Conservation (phyloP, 2,113 vertebrate species). For the Fukomys damarensis region DNA sequence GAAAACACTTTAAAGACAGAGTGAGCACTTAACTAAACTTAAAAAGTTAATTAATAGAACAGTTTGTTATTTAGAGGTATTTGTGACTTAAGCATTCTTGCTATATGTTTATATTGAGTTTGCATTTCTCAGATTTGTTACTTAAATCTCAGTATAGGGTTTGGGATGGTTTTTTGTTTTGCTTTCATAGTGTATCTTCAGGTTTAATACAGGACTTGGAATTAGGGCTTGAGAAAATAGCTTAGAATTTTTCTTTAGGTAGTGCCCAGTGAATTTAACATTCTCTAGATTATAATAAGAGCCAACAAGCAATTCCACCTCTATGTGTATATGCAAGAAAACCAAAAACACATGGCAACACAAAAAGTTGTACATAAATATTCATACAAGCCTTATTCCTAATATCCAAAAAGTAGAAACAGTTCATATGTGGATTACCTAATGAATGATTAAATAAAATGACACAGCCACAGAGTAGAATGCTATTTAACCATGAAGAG, state of each 20-base stretch:
- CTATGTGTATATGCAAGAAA: background rate
- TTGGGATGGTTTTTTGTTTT: conserved; percentile 41
- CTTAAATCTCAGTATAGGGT: background rate
- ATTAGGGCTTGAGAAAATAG: background rate
- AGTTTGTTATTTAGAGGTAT: background rate
- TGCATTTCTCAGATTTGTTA: conserved; percentile 33
- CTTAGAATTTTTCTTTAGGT: conserved; percentile 39
- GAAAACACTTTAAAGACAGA: background rate
- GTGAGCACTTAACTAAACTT: background rate
- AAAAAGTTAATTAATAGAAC: background rate
- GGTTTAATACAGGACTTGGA: conserved; percentile 53
- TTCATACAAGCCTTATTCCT: background rate
- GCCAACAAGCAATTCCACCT: background rate
- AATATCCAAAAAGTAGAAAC: background rate
- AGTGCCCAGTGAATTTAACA: background rate
- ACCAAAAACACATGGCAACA: background rate
- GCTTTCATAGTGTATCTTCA: conserved; percentile 32
- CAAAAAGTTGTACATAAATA: background rate
- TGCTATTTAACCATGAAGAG: background rate
- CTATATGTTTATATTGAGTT: conserved; percentile 13
- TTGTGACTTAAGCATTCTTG: conserved; percentile 2
- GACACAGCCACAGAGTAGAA: background rate
- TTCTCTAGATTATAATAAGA: background rate
- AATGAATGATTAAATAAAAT: conserved; percentile 2
- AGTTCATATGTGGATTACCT: background rate